phyloP scores from a whole-genome alignment of 2,797 vertebrate species.

The Falco columbarius region DNA sequence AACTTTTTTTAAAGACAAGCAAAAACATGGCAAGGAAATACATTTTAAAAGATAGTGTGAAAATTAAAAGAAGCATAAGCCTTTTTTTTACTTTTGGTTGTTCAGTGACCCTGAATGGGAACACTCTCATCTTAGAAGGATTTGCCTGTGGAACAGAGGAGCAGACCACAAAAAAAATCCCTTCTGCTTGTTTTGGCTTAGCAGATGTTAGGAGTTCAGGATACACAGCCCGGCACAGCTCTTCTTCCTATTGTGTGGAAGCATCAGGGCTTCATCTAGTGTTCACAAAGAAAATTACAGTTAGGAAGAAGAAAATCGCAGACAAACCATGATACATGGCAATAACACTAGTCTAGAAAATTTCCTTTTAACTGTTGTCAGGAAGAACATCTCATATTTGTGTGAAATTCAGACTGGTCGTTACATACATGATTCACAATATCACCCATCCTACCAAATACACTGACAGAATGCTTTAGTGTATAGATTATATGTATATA shows the following conservation, averaged over 20 bases:
- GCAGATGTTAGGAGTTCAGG: neutral
- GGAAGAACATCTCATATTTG: neutral
- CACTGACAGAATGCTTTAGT: neutral
- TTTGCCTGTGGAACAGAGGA: neutral
- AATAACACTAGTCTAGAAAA: neutral
- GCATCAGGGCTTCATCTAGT: constrained; percentile 46
- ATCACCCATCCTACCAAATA: neutral
- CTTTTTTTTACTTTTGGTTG: neutral
- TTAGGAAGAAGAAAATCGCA: neutral
- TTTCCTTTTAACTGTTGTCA: neutral
- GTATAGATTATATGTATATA: neutral
- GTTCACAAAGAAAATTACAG: constrained; percentile 31
- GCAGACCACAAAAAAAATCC: neutral
- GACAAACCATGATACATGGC: neutral
- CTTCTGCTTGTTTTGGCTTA: neutral
- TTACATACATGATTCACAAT: neutral
- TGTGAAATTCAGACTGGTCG: neutral
- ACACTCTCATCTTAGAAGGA: neutral
- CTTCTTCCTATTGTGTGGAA: neutral
- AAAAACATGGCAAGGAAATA: neutral
- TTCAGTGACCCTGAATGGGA: neutral
- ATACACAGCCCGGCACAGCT: neutral
- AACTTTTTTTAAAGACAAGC: neutral
- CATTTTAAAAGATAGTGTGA: neutral
- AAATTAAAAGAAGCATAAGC: neutral